Base-by-base conservation (phyloP, 2,888 invertebrate species). In the Caenorhabditis plicata region DNA sequence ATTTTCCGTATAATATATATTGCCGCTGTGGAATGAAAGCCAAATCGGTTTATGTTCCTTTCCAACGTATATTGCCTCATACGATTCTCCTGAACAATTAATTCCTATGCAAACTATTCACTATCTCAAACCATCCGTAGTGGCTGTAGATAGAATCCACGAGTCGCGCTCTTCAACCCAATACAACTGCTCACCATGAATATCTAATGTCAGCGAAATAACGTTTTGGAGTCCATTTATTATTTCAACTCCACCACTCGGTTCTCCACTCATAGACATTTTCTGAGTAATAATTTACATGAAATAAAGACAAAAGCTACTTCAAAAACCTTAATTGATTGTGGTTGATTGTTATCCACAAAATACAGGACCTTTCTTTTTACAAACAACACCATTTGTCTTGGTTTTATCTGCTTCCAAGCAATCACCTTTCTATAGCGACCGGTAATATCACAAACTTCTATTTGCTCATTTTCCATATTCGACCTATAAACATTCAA, bases 361-460 rank as follows among this genome's bases (percentile, higher is more conserved):
- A 23, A 40, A 27, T 40, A 17, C 20, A 40, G 4, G 11, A 3
- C 3, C 8, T 17, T 11, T 5, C 5, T 4, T 4, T 5, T 13
- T 2, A 8, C n/a, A 22, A 31, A 11, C 7, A 48, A 17, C 7
- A 29, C 39, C 8, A 48, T 41, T 20, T 29, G 3, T 13, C 33
- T 29, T 20, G 48, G 48, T 13, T 29, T 27, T 13, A 19, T 26
- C 7, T 41, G 7, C 20, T 29, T 26, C 48, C 48, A 48, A 42
- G 31, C 29, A n/a, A 48, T 7, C 5, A 40, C 19, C 19, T 23
- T 38, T 40, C 48, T 27, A 31, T 26, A 48, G 7, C 19, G 32
- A 11, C 48, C 48, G 7, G 26, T 44, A 4, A 3, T n/a, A 19
- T 41, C 41, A n/a, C 46, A 17, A 8, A 48, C 41, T 19, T 48